Conservation (phyloP, 2,888 invertebrate genomes). For the Oscheius sp. region DNA sequence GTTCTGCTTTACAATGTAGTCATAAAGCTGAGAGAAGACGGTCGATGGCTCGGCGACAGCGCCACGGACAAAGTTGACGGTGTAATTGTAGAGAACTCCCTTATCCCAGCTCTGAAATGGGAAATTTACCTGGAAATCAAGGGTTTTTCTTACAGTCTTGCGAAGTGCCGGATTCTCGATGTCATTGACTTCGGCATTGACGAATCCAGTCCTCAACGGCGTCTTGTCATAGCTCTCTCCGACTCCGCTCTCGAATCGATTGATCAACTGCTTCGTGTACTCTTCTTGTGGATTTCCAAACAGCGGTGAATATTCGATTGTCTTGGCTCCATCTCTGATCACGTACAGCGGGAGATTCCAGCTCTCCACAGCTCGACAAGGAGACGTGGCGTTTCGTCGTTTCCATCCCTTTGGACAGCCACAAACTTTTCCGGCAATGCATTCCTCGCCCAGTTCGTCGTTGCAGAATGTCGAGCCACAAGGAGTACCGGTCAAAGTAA, state of each 20-base stretch:
- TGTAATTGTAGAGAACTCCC: constrained; percentile 69
- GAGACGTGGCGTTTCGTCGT: constrained; percentile 51
- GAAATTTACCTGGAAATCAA: too few species aligned
- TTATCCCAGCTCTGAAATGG: constrained; percentile 59
- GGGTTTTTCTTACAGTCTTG: too few species aligned
- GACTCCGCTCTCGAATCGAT: constrained; percentile 58
- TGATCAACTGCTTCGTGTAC: constrained; percentile 52
- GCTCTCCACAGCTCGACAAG: constrained; percentile 62
- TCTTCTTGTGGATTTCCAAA: constrained; percentile 56
- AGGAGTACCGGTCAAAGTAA: constrained; percentile 51
- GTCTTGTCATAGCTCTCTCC: constrained; percentile 58
- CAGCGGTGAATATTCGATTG: constrained; percentile 53
- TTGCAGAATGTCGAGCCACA: constrained; percentile 65
- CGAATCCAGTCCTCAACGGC: constrained; percentile 54
- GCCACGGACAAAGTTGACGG: constrained; percentile 60
- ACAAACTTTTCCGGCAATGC: constrained; percentile 67
- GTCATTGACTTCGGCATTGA: constrained; percentile 58
- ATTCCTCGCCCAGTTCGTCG: constrained; percentile 68
- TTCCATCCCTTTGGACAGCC: constrained; percentile 67
- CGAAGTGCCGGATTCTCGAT: constrained; percentile 56
- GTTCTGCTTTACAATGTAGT: constrained; percentile 59
- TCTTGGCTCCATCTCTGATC: constrained; percentile 54
- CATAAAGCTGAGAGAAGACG: constrained; percentile 58
- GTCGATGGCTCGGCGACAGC: constrained; percentile 54
- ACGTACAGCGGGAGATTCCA: constrained; percentile 67